Evolutionary conservation across 2,113 vertebrate genomes (phyloP).

Genomic region (Pollimyrus isidori): DNA sequence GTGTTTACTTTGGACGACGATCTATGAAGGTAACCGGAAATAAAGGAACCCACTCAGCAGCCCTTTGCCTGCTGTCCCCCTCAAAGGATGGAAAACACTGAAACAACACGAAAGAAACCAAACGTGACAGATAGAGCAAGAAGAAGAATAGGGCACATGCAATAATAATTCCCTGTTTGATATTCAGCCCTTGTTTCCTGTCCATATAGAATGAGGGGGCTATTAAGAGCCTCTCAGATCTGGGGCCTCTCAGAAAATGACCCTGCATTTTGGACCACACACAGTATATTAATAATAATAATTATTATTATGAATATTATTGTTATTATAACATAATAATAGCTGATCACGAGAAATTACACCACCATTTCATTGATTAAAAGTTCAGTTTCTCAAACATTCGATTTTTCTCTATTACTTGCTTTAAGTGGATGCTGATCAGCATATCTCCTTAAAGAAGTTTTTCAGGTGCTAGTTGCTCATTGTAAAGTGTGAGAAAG

Average conservation of each 20-base stretch:
- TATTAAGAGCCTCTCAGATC: not conserved
- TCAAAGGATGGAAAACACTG: not conserved
- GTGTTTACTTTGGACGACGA: not conserved
- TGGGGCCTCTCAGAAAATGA: not conserved
- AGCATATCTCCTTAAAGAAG: not conserved
- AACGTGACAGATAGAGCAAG: not conserved
- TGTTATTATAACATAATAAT: not conserved
- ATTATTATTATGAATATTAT: not conserved
- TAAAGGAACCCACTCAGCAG: not conserved
- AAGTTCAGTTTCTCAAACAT: not conserved
- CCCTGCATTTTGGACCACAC: not conserved
- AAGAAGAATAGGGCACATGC: not conserved
- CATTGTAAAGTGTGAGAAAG: not conserved
- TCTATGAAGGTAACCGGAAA: not conserved
- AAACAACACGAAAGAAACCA: not conserved
- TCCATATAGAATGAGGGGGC: not conserved
- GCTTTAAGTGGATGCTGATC: not conserved
- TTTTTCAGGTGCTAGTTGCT: not conserved
- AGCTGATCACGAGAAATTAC: not conserved
- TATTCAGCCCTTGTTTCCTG: constrained; percentile 12
- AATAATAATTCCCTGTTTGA: constrained; percentile 3
- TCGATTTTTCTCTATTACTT: not conserved
- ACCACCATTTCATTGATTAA: not conserved
- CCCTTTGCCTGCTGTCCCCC: not conserved
- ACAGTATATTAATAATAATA: not conserved